Conservation (phyloP, 2,797 vertebrate species). For the Tiaroga cobitis region DNA sequence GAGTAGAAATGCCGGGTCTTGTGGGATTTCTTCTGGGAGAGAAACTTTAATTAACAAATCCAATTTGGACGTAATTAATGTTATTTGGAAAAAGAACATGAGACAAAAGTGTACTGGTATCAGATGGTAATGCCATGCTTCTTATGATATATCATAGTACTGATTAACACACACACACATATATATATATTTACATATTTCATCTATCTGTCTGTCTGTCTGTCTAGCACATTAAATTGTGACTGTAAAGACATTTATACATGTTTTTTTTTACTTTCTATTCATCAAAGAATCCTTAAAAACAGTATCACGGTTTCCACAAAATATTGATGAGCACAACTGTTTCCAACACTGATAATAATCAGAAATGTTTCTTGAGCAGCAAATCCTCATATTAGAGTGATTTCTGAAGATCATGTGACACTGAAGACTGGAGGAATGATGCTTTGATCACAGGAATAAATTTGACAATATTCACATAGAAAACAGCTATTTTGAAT, state of each 20-base stretch:
- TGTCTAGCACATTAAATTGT: not conserved
- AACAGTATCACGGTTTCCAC: too few species aligned
- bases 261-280: not conserved
- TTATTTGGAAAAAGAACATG: conserved; percentile 12
- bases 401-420: too few species aligned
- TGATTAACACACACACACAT: not conserved
- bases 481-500: too few species aligned
- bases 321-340: too few species aligned
- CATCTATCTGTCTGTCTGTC: too few species aligned
- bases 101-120: not conserved
- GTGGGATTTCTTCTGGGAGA: conserved; percentile 3
- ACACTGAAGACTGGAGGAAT: too few species aligned
- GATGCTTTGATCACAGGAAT: too few species aligned
- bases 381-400: too few species aligned
- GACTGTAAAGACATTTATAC: too few species aligned
- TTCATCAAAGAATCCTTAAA: not conserved
- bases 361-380: too few species aligned
- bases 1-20: conserved; percentile 9
- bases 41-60: conserved; percentile 37
- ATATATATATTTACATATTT: too few species aligned
- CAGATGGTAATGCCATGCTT: not conserved
- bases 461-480: too few species aligned
- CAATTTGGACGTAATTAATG: not conserved
- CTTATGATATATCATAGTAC: not conserved
- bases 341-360: not conserved